phyloP scores from a whole-genome alignment of 1,140 invertebrate genomes.

The Sogatella furcifera region DNA sequence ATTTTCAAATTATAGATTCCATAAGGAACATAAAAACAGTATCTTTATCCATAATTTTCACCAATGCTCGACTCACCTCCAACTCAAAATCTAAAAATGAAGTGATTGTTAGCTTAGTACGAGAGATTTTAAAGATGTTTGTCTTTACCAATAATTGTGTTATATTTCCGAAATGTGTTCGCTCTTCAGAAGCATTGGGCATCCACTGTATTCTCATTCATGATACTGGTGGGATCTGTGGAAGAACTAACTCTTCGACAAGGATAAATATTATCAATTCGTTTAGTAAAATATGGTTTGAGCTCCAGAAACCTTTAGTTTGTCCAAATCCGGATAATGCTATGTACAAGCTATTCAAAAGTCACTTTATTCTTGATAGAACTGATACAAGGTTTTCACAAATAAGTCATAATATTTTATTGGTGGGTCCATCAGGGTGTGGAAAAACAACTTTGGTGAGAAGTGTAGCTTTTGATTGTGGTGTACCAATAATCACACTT shows the following conservation, averaged over 20 bases:
- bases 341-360: background rate
- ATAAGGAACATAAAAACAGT: constrained; percentile 6
- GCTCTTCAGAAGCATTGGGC: background rate
- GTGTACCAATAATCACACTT: constrained; percentile 15
- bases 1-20: background rate
- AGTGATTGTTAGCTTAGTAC: constrained; percentile 1
- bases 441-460: constrained; percentile 23
- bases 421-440: constrained; percentile 22
- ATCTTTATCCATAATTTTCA: constrained; percentile 10
- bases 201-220: constrained; percentile 12
- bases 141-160: constrained; percentile 3
- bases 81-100: constrained; percentile 6
- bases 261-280: constrained; percentile 10
- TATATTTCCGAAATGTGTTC: constrained; percentile 5
- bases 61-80: background rate
- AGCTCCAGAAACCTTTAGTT: constrained; percentile 1
- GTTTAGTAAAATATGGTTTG: constrained; percentile 10
- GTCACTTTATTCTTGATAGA: background rate
- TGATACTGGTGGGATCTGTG: constrained; percentile 8
- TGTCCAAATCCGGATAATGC: background rate
- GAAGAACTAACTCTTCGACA: constrained; percentile 3
- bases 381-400: background rate
- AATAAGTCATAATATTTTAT: constrained; percentile 2
- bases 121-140: constrained; percentile 19
- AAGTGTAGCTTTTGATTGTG: constrained; percentile 12